Base-by-base conservation (phyloP, 2,888 invertebrate species). In the Protophormia terraenovae region DNA sequence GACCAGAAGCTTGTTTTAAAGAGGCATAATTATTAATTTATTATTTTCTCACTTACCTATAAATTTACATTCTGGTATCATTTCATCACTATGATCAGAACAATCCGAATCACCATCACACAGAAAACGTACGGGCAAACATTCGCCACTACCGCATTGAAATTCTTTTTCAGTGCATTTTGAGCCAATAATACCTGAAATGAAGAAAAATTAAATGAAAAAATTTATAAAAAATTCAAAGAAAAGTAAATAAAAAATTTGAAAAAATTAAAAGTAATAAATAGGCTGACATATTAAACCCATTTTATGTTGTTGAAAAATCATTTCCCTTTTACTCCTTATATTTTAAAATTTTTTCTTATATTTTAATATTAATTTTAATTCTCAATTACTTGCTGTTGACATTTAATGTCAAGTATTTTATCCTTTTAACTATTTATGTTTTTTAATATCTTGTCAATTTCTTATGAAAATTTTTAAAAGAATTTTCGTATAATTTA, bases 21-120 rank as follows among this genome's bases (percentile, higher is more conserved):
- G n/a, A n/a, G n/a, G n/a, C n/a, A n/a, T n/a, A n/a, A n/a, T n/a
- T 35, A 5, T 2, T 10, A 8, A 10, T 35, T 0, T 10, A 35
- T 10, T 10, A 2, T 50, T 3, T 22, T 10, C 45, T 3, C 66
- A 90, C 90, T 89, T 81, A 91, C 90, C 93, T 94, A 91, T 92
- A 95, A 96, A 95, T 94, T 94, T 95, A 93, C 97, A 97, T 92
- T 95, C 94, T 87, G 94, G 94, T 76, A 94, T 93, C 89, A 94
- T 94, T 93, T 97, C 97, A 92, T 97, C 97, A n/a, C 96, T 96
- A 90, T 95, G 95, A 93, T 97, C 97, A 64, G 93, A 94, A 92
- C 97, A 97, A 92, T 97, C 97, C 89, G 95, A 94, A 69, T 95
- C 95, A 77, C 95, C 95, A 91, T 97, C 97, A 91, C 97, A 97